Evolutionary conservation across 35 echinoderm and acorn worm genomes (phyloP).

Genomic region (Acanthaster planci): DNA sequence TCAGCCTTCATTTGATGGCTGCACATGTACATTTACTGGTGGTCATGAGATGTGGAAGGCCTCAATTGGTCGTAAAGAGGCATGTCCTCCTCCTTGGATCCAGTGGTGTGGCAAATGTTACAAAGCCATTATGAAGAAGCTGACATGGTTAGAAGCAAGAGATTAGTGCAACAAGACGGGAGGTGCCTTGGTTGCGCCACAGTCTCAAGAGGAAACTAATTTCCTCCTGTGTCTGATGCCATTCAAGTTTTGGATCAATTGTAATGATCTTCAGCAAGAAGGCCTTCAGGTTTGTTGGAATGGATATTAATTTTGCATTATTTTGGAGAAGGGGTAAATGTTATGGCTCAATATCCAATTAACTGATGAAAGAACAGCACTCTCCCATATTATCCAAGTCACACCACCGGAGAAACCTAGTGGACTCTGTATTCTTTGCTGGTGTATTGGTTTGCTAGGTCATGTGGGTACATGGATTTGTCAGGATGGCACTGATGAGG

Average conservation of each 20-base stretch:
- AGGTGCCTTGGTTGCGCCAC: neutral
- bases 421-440: too few relatives aligned
- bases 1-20: neutral
- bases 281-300: neutral
- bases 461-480: too few relatives aligned
- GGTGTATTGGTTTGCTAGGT: too few relatives aligned
- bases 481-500: too few relatives aligned
- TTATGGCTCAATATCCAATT: too few relatives aligned
- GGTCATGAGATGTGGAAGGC: neutral
- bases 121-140: neutral
- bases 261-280: neutral
- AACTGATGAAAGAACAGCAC: too few relatives aligned
- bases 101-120: slow-evolving; percentile 9
- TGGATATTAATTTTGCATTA: too few relatives aligned
- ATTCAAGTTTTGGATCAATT: neutral
- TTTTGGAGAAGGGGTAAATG: too few relatives aligned
- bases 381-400: too few relatives aligned
- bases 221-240: neutral
- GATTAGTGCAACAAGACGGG: slow-evolving; percentile 8
- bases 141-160: neutral
- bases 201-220: neutral
- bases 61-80: neutral
- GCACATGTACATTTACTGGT: neutral
- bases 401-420: too few relatives aligned
- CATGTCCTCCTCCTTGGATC: neutral